These are phyloP conservation scores for Pachyrhynchus sulphureomaculatus DNA, from an alignment of 1,140 invertebrate genomes.

Conservation along the genomic window DNA sequence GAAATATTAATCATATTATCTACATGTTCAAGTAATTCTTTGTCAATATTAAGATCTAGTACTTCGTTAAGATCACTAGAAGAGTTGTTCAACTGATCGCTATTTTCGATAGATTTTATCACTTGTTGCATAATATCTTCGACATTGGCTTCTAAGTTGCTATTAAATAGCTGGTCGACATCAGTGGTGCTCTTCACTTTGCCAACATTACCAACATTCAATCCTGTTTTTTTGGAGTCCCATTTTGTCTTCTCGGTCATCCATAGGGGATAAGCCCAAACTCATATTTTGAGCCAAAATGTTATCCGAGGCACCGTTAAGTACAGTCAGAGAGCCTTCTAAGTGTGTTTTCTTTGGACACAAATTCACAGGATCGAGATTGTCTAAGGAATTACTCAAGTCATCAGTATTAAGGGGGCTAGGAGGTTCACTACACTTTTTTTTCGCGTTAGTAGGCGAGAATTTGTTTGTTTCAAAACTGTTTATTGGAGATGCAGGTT, in stretches of 20 bases:
- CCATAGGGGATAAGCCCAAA: conserved; percentile 60
- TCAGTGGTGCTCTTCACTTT: conserved; percentile 50
- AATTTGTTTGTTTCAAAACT: conserved; percentile 35
- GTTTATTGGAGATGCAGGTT: conserved; percentile 48
- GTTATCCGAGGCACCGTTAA: conserved; percentile 38
- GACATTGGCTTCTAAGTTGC: conserved; percentile 54
- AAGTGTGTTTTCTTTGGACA: conserved; percentile 28
- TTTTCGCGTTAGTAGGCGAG: conserved; percentile 6
- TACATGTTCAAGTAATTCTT: conserved; percentile 58
- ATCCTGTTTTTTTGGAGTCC: conserved; percentile 55
- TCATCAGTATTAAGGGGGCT: conserved; percentile 30
- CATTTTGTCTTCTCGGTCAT: conserved; percentile 66
- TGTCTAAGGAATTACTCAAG: conserved; percentile 24
- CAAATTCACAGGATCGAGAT: conserved; percentile 32
- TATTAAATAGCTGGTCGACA: conserved; percentile 57
- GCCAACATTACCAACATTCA: conserved; percentile 39
- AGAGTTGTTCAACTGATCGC: conserved; percentile 49
- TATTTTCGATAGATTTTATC: conserved; percentile 66
- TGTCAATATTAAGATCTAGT: conserved; percentile 57
- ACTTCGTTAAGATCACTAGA: conserved; percentile 55
- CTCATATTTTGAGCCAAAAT: conserved; percentile 43
- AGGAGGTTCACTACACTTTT: conserved; percentile 5
- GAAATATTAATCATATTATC: conserved; percentile 62
- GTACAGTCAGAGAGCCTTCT: conserved; percentile 18
- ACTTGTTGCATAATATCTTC: conserved; percentile 64